These are phyloP conservation scores for Dicaeum eximium DNA, from an alignment of 2,113 vertebrate genomes.

Conservation along the genomic window DNA sequence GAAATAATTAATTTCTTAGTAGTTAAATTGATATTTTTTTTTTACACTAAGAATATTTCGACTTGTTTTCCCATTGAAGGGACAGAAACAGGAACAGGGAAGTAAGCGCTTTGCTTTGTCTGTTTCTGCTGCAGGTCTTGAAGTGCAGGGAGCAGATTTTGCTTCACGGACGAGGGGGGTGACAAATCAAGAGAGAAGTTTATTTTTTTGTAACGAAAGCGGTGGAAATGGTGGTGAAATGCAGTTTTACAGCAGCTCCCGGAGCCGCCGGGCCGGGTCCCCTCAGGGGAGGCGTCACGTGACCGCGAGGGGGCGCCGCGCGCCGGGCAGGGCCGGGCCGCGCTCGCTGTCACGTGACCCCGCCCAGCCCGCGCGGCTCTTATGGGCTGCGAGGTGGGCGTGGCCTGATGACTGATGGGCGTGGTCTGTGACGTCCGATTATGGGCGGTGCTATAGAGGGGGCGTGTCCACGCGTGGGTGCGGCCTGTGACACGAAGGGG, in stretches of 20 bases:
- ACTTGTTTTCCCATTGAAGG: background rate
- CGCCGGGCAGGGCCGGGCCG: background rate
- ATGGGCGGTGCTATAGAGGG: too few species aligned
- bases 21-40: background rate
- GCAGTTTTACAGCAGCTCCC: fast-evolving
- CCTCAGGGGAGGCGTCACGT: background rate
- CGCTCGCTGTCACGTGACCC: background rate
- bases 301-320: background rate
- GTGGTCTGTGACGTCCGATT: fast-evolving
- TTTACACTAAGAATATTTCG: background rate
- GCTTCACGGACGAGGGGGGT: fast-evolving
- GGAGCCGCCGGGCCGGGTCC: fast-evolving
- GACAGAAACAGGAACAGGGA: background rate
- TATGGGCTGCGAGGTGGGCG: fast-evolving
- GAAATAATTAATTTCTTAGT: background rate
- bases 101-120: fast-evolving
- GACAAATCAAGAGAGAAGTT: background rate
- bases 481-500: too few species aligned
- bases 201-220: fast-evolving
- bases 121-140: background rate
- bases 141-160: background rate
- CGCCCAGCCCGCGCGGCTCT: fast-evolving
- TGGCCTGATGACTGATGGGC: fast-evolving
- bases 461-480: too few species aligned
- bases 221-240: fast-evolving